These are phyloP conservation scores for Gymnosoma rotundatum DNA, from an alignment of 2,888 invertebrate species.

Conservation along the genomic window DNA sequence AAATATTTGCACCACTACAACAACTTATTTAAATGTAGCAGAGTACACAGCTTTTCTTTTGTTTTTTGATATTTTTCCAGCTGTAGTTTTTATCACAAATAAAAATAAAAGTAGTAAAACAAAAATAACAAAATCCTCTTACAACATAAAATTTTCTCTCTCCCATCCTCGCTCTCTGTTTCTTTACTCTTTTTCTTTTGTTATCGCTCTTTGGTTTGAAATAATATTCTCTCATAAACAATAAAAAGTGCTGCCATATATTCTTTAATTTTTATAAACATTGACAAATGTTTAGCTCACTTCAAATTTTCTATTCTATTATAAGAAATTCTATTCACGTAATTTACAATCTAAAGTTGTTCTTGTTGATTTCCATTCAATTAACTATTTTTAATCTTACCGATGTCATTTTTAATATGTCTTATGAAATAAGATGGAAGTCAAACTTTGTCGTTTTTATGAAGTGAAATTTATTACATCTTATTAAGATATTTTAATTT, in stretches of 20 bases:
- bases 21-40: background rate
- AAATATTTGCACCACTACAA: slow-evolving; percentile 38
- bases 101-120: slow-evolving; percentile 51
- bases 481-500: too few relatives aligned
- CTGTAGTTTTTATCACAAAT: slow-evolving; percentile 65
- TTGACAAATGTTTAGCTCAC: too few relatives aligned
- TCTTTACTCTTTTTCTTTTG: slow-evolving; percentile 31
- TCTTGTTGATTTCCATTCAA: too few relatives aligned
- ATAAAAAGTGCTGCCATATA: slow-evolving; percentile 22
- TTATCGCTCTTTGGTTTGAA: slow-evolving; percentile 16
- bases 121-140: slow-evolving; percentile 17
- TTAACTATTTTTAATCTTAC: too few relatives aligned
- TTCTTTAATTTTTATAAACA: background rate
- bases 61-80: slow-evolving; percentile 58
- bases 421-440: too few relatives aligned
- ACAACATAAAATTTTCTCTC: slow-evolving; percentile 18
- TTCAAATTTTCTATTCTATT: background rate
- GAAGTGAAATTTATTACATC: too few relatives aligned
- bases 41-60: background rate
- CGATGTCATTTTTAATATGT: too few relatives aligned
- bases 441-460: too few relatives aligned
- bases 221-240: slow-evolving; percentile 4
- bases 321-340: too few relatives aligned
- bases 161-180: background rate
- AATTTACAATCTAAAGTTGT: too few relatives aligned